These are phyloP conservation scores for Poecile montanus DNA, from an alignment of 2,797 vertebrate species.

Conservation along the genomic window DNA sequence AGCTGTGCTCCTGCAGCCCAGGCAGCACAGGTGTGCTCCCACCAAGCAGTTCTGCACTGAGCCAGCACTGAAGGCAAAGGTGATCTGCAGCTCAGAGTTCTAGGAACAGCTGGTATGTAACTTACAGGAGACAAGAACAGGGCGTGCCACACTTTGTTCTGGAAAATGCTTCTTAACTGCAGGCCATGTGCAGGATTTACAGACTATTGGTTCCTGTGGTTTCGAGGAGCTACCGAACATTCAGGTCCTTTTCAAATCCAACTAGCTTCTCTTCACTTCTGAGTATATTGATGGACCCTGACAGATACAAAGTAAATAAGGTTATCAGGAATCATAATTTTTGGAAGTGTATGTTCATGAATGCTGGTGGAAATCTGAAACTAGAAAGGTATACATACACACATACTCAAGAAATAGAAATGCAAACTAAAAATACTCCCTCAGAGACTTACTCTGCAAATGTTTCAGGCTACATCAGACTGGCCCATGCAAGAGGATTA, in stretches of 20 bases:
- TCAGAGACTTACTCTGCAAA: neutral
- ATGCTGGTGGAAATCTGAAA: neutral
- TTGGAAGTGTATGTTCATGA: neutral
- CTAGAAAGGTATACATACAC: neutral
- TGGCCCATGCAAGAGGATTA: neutral
- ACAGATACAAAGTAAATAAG: neutral
- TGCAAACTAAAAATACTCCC: neutral
- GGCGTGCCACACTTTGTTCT: neutral
- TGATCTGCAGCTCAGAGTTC: neutral
- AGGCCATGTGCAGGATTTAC: neutral
- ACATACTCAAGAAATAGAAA: neutral
- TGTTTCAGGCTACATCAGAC: neutral
- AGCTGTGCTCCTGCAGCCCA: neutral
- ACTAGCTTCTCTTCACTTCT: neutral
- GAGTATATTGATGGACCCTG: neutral
- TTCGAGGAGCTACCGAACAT: neutral
- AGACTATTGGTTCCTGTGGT: neutral
- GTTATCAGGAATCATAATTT: neutral
- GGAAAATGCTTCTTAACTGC: neutral
- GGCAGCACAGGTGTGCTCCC: neutral
- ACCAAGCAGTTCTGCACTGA: fast-evolving
- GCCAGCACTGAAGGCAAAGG: neutral
- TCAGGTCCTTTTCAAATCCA: neutral
- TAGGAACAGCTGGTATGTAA: neutral
- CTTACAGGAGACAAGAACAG: neutral